These are phyloP conservation scores for Aphaenogaster ashmeadi DNA, from an alignment of 1,140 invertebrate genomes.

Conservation along the genomic window DNA sequence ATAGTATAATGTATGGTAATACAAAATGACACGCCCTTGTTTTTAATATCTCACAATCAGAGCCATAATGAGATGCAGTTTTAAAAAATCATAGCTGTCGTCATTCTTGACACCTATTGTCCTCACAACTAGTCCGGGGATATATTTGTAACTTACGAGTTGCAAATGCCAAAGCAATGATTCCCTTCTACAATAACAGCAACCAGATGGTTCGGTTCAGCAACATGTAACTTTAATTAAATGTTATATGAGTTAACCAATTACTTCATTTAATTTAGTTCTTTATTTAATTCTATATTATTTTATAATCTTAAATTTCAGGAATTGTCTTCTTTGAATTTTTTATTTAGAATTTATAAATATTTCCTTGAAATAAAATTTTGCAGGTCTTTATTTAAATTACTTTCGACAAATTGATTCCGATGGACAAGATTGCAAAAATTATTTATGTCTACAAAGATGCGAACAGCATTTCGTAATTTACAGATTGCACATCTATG, in stretches of 20 bases:
- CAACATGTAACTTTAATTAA: not conserved
- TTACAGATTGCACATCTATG: not conserved
- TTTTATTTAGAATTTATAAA: constrained; percentile 16
- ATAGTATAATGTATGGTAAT: not conserved
- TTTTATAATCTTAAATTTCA: not conserved
- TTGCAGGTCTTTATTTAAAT: not conserved
- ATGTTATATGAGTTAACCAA: not conserved
- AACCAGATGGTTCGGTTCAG: not conserved
- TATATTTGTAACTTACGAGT: constrained; percentile 37
- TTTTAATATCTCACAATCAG: constrained; percentile 6
- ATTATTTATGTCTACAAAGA: constrained; percentile 24
- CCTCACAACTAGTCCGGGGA: constrained; percentile 17
- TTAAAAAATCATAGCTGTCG: not conserved
- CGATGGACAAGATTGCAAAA: not conserved
- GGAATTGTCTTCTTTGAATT: not conserved
- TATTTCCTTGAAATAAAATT: not conserved
- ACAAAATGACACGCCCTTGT: constrained; percentile 3
- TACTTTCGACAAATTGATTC: not conserved
- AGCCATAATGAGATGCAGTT: not conserved
- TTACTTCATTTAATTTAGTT: not conserved
- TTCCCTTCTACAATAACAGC: not conserved
- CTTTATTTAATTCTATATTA: constrained; percentile 10
- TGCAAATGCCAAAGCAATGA: constrained; percentile 21
- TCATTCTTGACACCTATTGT: constrained; percentile 14
- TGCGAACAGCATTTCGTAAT: constrained; percentile 41